phyloP scores from a whole-genome alignment of 2,113 vertebrate genomes.

The Puffinus mauretanicus region DNA sequence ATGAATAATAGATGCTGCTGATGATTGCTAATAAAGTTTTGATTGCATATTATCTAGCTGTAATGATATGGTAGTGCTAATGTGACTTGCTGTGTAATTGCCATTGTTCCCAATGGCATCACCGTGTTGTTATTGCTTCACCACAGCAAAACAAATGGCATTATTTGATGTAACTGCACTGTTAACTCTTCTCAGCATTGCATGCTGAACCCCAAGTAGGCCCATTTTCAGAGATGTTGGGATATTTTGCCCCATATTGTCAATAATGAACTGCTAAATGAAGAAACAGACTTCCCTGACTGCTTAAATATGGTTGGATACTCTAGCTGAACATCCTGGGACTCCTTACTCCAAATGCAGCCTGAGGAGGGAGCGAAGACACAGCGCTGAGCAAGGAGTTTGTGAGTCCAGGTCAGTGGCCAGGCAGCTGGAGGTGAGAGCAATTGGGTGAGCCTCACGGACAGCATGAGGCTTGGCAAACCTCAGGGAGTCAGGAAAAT shows the following conservation, averaged over 20 bases:
- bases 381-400: accelerated
- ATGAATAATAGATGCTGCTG: conserved; percentile 46
- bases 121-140: not conserved
- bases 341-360: not conserved
- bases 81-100: conserved; percentile 19
- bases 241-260: not conserved
- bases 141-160: not conserved
- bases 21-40: conserved; percentile 57
- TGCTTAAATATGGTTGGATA: not conserved
- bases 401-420: not conserved
- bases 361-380: accelerated
- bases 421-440: not conserved
- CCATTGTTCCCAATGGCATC: conserved; percentile 33
- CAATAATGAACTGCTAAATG: not conserved
- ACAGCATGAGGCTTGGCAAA: not conserved
- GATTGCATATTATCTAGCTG: conserved; percentile 28
- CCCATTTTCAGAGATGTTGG: not conserved
- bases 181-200: not conserved
- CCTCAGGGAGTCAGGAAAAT: not conserved
- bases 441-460: accelerated
- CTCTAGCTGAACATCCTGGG: not conserved
- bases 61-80: not conserved
- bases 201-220: not conserved
- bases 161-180: not conserved
- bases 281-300: not conserved